A percentile compares a stretch with the other conserved stretches of the same genome.
phyloP scores from a whole-genome alignment of 64 coral and sea anemone genomes.

The Actinia equina region DNA sequence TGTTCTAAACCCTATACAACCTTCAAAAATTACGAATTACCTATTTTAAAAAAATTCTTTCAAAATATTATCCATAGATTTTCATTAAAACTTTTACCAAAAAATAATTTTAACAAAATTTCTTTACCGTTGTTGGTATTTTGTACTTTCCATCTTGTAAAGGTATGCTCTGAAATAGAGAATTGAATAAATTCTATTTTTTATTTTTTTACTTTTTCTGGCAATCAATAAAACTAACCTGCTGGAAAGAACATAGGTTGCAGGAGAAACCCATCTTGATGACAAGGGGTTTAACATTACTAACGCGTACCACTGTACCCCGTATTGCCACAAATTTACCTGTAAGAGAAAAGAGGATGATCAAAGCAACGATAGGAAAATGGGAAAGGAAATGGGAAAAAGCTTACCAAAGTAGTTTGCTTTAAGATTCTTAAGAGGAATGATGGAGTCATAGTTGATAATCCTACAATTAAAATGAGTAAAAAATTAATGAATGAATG shows the following conservation, averaged over 20 bases:
- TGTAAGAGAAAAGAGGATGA: not conserved
- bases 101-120: not conserved
- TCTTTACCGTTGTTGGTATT: constrained; percentile 75
- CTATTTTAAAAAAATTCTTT: too few species aligned
- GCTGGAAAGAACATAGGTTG: constrained; percentile 74
- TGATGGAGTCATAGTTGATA: constrained; percentile 79
- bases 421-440: constrained; percentile 80
- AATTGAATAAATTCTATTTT: not conserved
- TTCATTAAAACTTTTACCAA: not conserved
- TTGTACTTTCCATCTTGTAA: constrained; percentile 91
- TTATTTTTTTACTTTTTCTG: not conserved
- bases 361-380: not conserved
- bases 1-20: too few species aligned
- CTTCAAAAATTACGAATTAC: too few species aligned
- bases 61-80: too few species aligned
- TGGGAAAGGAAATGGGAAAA: not conserved
- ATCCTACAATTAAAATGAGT: constrained; percentile 29
- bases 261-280: constrained; percentile 92
- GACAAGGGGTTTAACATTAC: constrained; percentile 92
- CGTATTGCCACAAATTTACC: constrained; percentile 95
- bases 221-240: constrained; percentile 34
- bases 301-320: constrained; percentile 89
- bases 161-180: constrained; percentile 40
- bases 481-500: not conserved
- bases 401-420: constrained; percentile 85